Conservation (phyloP, 2,113 vertebrate species). For the Aspiorhynchus laticeps region DNA sequence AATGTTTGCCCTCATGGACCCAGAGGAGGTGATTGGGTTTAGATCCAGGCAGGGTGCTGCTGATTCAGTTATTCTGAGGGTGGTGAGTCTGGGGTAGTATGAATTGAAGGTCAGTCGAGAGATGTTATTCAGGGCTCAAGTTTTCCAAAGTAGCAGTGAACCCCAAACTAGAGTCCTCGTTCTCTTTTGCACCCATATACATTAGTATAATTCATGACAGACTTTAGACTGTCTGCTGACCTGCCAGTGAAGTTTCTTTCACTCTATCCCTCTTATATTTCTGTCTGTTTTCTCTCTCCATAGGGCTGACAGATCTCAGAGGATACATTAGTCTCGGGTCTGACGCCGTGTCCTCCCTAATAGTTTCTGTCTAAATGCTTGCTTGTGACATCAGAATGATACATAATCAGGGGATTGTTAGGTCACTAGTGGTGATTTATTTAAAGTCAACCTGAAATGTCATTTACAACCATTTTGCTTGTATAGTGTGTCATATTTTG, state of each 20-base stretch:
- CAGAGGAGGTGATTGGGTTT: slow-evolving; percentile 66
- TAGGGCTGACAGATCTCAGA: not conserved
- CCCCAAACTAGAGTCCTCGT: not conserved
- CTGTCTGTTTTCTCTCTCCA: not conserved
- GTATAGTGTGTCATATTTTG: not conserved
- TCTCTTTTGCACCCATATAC: slow-evolving; percentile 22
- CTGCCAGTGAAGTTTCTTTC: not conserved
- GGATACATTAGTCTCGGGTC: slow-evolving; percentile 2
- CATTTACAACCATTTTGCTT: not conserved
- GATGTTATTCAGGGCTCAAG: not conserved
- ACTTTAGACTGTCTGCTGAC: slow-evolving; percentile 9
- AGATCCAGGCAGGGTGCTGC: slow-evolving; percentile 58
- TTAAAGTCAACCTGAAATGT: not conserved
- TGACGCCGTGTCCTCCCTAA: slow-evolving; percentile 14
- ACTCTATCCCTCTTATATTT: not conserved
- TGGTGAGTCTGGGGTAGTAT: too few species aligned
- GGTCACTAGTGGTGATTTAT: not conserved
- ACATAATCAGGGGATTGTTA: not conserved
- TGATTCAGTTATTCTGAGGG: slow-evolving; percentile 66
- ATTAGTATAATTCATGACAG: slow-evolving; percentile 20
- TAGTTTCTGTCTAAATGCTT: not conserved
- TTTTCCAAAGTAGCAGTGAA: not conserved
- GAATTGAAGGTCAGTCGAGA: slow-evolving; percentile 34
- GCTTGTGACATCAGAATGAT: not conserved
- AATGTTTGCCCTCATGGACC: slow-evolving; percentile 59